Evolutionary conservation across 30 jellyfish, hydroid and myxozoan genomes (phyloP).

Genomic region (Haliclystus octoradiatus): DNA sequence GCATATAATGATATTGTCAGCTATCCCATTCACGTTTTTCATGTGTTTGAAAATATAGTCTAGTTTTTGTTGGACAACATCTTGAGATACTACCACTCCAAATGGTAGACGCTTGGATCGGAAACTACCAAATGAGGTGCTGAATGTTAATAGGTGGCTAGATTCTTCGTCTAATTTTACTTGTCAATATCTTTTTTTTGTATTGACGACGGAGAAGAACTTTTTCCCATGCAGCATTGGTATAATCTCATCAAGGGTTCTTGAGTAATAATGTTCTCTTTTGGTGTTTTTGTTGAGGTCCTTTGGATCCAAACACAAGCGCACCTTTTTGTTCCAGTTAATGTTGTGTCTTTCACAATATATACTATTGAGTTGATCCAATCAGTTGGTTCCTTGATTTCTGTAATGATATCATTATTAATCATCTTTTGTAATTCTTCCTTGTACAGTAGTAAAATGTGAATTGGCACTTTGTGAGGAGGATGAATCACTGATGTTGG

Average conservation of each 20-base stretch:
- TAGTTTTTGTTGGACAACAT: slow-evolving; percentile 9
- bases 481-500: not conserved
- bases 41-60: not conserved
- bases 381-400: not conserved
- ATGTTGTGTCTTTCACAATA: no score
- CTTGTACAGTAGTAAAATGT: not conserved
- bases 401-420: not conserved
- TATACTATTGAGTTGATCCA: not conserved
- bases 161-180: slow-evolving; percentile 12
- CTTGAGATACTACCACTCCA: slow-evolving; percentile 19
- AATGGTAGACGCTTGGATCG: slow-evolving; percentile 17
- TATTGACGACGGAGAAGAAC: slow-evolving; percentile 1
- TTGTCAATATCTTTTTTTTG: slow-evolving; percentile 14
- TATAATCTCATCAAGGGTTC: slow-evolving; percentile 26
- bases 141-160: slow-evolving; percentile 12
- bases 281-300: slow-evolving; percentile 19
- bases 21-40: slow-evolving; percentile 5
- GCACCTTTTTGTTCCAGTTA: no score
- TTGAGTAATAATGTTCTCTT: slow-evolving; percentile 7
- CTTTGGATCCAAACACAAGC: slow-evolving; percentile 24
- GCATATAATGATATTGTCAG: not conserved
- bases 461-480: not conserved
- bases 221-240: slow-evolving; percentile 24
- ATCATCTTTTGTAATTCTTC: not conserved
- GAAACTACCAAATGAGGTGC: slow-evolving; percentile 26